Conservation (phyloP, 2,113 vertebrate species). For the Microcebus tavaratra region DNA sequence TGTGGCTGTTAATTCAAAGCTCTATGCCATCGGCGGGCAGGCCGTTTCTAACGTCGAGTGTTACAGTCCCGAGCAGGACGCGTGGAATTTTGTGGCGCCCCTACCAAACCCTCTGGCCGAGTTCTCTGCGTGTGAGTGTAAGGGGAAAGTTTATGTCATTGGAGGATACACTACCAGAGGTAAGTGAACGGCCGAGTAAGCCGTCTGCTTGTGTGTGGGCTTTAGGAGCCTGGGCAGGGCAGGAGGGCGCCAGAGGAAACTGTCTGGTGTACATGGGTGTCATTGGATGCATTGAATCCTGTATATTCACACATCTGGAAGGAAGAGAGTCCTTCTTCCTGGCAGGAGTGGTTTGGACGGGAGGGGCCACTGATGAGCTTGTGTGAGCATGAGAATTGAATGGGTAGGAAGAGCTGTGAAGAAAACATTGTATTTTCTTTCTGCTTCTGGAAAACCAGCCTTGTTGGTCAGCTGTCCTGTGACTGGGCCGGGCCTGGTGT, state of each 20-base stretch:
- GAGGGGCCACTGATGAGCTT: background rate
- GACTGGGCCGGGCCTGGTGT: background rate
- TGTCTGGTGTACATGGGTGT: accelerated
- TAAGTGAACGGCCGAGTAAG: constrained; percentile 63
- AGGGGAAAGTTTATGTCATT: constrained; percentile 95
- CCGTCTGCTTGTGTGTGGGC: background rate
- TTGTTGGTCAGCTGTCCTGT: background rate
- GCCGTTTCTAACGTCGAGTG: constrained; percentile 94
- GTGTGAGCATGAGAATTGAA: background rate
- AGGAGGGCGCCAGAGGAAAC: background rate
- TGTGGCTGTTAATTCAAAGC: constrained; percentile 91
- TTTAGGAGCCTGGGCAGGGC: background rate
- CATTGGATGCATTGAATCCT: background rate
- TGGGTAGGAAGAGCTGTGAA: background rate
- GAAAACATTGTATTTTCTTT: background rate
- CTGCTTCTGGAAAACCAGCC: background rate
- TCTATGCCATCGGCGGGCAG: constrained; percentile 96
- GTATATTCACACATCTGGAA: background rate
- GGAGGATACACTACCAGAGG: constrained; percentile 96
- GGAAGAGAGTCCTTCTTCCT: background rate
- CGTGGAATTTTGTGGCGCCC: constrained; percentile 95
- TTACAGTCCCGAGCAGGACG: constrained; percentile 94
- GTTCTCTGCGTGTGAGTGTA: constrained; percentile 96
- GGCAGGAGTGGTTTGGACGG: background rate
- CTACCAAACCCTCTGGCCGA: constrained; percentile 94